Evolutionary conservation across 53 echinoderm and acorn worm species (phyloP), one percentile per base, ranked within the genome.

Genomic region (Holothuria leucospilota): DNA sequence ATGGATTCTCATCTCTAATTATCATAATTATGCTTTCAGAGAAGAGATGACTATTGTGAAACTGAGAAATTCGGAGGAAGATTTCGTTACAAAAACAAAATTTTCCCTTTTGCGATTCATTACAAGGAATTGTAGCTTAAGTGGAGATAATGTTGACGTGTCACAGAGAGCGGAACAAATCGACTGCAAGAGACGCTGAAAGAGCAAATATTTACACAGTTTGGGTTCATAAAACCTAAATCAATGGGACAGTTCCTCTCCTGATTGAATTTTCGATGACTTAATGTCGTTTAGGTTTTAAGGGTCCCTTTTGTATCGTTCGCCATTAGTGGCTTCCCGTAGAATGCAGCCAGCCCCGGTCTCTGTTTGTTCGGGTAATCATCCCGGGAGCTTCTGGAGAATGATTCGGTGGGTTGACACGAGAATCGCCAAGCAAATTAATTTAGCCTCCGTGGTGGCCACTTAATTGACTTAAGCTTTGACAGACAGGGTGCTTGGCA

Each of bases 381-480:
- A 75, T 49, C 52, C 75, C 49, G 51, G 39, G 75, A 39, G 51
- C 51, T 75, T 75, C 52, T 40, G 39, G 51, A 30, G 75, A 68
- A 75, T 49, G 51, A 52, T 46, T 75, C 24, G 52, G 34, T 29
- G 26, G 14, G 20, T 75, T 75, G 75, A 75, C 25, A n/a, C 2
- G 25, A 49, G 52, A 49, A 75, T 75, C 60, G 24, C 81, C 56
- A 81, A 41, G 81, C 62, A 81, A 81, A 81, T 81, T 81, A 81
- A 81, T 81, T 81, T 81, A 81, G 81, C 62, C 61, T 60, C 81
- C 81, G 58, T 58, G 81, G 61, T 81, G 81, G 61, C 29, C 62
- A 27, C 39, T 81, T 81, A 81, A 81, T 81, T 81, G 81, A 81
- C 81, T 81, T 81, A 81, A 81, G 38, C 29, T 62, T 81, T 81